These are phyloP conservation scores for Etia nguti DNA, from an alignment of 2,113 vertebrate genomes.

Conservation along the genomic window DNA sequence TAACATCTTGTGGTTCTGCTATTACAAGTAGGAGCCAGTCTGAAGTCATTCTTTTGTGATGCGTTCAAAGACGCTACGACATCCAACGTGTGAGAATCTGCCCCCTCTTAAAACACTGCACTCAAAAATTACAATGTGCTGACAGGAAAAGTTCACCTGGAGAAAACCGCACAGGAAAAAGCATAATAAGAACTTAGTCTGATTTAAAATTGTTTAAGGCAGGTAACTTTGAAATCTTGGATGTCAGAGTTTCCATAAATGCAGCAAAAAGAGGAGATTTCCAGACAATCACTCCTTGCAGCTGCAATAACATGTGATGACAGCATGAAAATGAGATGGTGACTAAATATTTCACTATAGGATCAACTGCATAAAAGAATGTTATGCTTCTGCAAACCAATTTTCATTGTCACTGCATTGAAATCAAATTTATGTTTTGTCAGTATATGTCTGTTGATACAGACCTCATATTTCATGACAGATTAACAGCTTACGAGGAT, in stretches of 20 bases:
- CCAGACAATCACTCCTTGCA: background rate
- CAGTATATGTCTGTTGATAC: background rate
- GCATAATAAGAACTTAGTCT: background rate
- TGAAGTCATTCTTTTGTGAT: background rate
- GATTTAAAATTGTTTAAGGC: background rate
- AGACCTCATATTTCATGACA: background rate
- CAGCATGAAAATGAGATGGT: constrained; percentile 6
- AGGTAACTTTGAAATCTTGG: background rate
- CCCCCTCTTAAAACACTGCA: background rate
- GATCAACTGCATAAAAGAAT: background rate
- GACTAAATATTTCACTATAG: constrained; percentile 12
- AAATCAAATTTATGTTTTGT: background rate
- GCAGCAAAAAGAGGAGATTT: constrained; percentile 12
- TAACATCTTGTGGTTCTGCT: background rate
- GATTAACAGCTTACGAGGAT: background rate
- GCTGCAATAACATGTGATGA: constrained; percentile 38
- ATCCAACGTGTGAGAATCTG: background rate
- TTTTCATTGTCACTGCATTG: background rate
- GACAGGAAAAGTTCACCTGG: background rate
- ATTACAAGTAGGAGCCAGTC: background rate
- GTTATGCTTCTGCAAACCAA: background rate
- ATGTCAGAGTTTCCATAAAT: constrained; percentile 4
- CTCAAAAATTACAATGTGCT: background rate
- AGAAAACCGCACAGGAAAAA: background rate
- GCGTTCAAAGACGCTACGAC: background rate